Base-by-base conservation (phyloP, 2,888 invertebrate species). In the Heterodera filipjevi region DNA sequence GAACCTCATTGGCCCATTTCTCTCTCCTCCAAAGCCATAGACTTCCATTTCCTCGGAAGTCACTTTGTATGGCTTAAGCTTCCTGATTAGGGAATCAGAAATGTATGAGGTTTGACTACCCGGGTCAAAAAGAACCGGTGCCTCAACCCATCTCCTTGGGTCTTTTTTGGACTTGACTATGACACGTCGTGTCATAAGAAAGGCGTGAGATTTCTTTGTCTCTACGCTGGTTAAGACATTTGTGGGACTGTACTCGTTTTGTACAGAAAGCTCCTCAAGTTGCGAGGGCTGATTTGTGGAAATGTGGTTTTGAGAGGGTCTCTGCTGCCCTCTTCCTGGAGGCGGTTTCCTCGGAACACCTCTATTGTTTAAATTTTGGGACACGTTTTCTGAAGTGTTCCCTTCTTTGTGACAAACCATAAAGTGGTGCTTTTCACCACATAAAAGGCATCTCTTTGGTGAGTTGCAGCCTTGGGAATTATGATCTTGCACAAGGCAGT, bases 1-100 rank as follows among this genome's bases (percentile, higher is more conserved):
- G 32, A 71, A 71, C 35, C 53, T 33, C 59, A 59, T n/a, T 8
- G 59, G 59, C 5, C 59, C 59, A 53, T 32, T 71, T 32, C 46
- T 33, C 2, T 46, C 30, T 30, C 71, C 71, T 12, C 71, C 71
- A 12, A 71, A 71, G 6, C 49, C 71, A 19, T 33, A 46, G 19
- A 71, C 71, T 19, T 71, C 71, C 71, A 71, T 71, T 14, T 32
- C 49, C 16, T 71, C 71, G 49, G 71, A 71, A 14, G 44, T 44
- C 14, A 30, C 16, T 46, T 49, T 32, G 27, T 32, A 27, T 27
- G 71, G 71, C 16, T 35, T 46, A 19, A 71, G 71, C 30, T 35
- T 53, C 5, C 30, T 12, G 16, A 71, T 53, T 1, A 71, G 71
- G 16, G 71, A 27, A 19, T 71, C 53, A 3, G 71, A 49, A 16